Conservation (phyloP, 1,140 invertebrate species). For the Centruroides sculpturatus region DNA sequence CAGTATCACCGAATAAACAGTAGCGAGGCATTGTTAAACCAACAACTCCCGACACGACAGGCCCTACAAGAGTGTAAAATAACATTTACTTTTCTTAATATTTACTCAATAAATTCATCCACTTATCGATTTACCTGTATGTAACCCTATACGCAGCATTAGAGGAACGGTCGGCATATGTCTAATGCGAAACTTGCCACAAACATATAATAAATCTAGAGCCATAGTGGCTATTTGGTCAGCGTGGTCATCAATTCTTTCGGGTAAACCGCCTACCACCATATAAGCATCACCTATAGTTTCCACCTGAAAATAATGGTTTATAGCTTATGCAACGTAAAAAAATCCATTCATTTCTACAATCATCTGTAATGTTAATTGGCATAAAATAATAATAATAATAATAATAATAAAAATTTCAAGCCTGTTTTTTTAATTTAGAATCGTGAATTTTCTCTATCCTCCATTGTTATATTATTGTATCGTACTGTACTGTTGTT, state of each 20-base stretch:
- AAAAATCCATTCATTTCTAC: too few relatives aligned
- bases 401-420: too few relatives aligned
- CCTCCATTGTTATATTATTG: too few relatives aligned
- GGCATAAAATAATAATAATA: too few relatives aligned
- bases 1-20: conserved; percentile 83
- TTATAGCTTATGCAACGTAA: too few relatives aligned
- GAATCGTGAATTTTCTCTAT: too few relatives aligned
- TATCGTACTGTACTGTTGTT: too few relatives aligned
- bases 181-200: conserved; percentile 66
- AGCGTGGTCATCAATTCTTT: conserved; percentile 42
- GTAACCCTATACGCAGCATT: conserved; percentile 61
- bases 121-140: conserved; percentile 42
- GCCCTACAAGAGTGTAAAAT: conserved; percentile 31
- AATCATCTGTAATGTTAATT: too few relatives aligned
- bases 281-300: conserved; percentile 94
- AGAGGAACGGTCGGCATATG: conserved; percentile 66
- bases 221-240: conserved; percentile 68
- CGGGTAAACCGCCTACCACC: conserved; percentile 45
- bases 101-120: neutral
- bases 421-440: too few relatives aligned
- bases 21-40: conserved; percentile 77
- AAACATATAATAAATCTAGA: conserved; percentile 66
- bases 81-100: too few relatives aligned
- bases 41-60: conserved; percentile 67
- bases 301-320: conserved; percentile 48